Evolutionary conservation across 2,113 vertebrate species (phyloP).

Genomic region (Hepsetus odoe): DNA sequence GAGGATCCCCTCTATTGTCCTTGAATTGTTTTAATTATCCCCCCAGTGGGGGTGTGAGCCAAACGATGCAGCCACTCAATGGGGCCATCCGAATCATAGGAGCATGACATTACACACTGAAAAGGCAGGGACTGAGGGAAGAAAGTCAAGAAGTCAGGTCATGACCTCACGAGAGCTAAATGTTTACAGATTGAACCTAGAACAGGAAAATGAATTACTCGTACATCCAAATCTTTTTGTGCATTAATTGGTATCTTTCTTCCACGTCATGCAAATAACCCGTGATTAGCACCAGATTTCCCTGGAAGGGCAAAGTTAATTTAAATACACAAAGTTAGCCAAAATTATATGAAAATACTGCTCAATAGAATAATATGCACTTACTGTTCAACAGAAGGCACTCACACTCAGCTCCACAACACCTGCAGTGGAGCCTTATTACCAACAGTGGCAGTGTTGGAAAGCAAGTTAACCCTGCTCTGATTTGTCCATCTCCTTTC

Average conservation of each 20-base stretch:
- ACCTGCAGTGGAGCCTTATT: constrained; percentile 23
- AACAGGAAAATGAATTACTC: background rate
- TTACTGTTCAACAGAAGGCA: background rate
- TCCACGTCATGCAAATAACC: background rate
- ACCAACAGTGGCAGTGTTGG: constrained; percentile 48
- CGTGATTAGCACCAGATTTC: background rate
- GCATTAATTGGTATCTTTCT: background rate
- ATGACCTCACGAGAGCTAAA: background rate
- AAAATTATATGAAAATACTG: background rate
- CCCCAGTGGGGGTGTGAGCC: constrained; percentile 72
- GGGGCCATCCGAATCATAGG: constrained; percentile 59
- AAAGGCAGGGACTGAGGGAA: constrained; percentile 2
- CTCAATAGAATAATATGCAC: background rate
- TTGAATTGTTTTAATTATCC: constrained; percentile 94
- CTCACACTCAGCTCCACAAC: background rate
- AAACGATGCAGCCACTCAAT: constrained; percentile 53
- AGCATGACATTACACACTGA: constrained; percentile 48
- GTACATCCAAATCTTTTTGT: background rate
- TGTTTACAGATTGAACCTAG: background rate
- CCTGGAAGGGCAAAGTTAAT: background rate
- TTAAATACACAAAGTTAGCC: background rate
- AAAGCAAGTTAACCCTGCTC: constrained; percentile 17
- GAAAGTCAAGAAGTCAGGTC: constrained; percentile 13
- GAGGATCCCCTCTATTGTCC: constrained; percentile 84
- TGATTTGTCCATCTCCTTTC: background rate